These are phyloP conservation scores for Scaptomyza reducta DNA, from an alignment of 2,888 invertebrate species.

Conservation along the genomic window DNA sequence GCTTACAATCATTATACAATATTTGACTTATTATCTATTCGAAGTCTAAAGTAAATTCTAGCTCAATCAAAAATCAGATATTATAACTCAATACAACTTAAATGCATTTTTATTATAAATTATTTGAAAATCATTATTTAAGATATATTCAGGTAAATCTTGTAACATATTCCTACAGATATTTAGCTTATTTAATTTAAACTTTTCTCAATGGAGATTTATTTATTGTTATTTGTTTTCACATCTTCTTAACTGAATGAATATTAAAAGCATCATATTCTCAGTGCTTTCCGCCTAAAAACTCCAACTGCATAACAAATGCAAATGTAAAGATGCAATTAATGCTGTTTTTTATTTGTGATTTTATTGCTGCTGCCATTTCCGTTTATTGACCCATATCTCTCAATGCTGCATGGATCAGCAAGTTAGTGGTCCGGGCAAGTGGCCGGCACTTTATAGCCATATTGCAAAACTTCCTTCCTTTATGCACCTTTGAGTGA, in stretches of 20 bases:
- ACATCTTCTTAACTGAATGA: neutral
- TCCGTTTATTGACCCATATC: constrained; percentile 53
- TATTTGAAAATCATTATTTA: too few relatives aligned
- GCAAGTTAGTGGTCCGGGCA: constrained; percentile 23
- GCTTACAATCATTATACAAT: neutral
- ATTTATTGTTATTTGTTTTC: neutral
- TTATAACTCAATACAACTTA: too few relatives aligned
- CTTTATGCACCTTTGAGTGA: constrained; percentile 29
- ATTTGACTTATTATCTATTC: too few relatives aligned
- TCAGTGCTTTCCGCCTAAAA: too few relatives aligned
- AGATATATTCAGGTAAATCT: too few relatives aligned
- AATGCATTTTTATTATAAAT: too few relatives aligned
- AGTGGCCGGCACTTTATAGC: constrained; percentile 45
- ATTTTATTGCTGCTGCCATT: constrained; percentile 14
- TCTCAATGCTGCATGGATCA: constrained; percentile 21
- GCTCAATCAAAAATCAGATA: too few relatives aligned
- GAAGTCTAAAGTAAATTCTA: too few relatives aligned
- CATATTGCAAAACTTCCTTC: constrained; percentile 51
- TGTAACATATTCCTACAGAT: too few relatives aligned
- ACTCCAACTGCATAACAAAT: constrained; percentile 6
- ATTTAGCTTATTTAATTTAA: neutral
- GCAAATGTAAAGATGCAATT: constrained; percentile 11
- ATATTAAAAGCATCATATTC: too few relatives aligned
- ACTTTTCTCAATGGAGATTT: neutral
- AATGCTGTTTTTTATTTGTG: constrained; percentile 17